These are phyloP conservation scores for Syngnathus scovelli DNA, from an alignment of 2,113 vertebrate genomes.

Conservation along the genomic window DNA sequence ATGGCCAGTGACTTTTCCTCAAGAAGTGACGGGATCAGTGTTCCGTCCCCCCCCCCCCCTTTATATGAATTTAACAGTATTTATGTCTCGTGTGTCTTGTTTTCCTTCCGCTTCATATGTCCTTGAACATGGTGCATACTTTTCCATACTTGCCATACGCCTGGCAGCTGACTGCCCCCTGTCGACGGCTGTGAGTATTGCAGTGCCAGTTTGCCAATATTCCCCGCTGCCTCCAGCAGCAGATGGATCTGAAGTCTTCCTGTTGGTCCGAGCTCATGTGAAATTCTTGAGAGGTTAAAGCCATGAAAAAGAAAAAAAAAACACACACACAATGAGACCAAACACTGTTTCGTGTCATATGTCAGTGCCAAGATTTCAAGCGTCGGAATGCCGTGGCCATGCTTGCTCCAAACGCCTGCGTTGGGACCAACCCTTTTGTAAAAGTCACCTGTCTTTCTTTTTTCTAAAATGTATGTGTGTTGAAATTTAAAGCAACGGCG, in stretches of 20 bases:
- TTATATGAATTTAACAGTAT: conserved; percentile 20
- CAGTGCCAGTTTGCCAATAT: conserved; percentile 6
- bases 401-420: conserved; percentile 52
- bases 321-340: conserved; percentile 57
- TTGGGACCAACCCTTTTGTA: conserved; percentile 55
- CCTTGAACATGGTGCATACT: conserved; percentile 21
- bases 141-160: conserved; percentile 25
- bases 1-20: conserved; percentile 26
- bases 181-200: conserved; percentile 29
- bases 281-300: conserved; percentile 41
- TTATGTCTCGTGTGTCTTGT: conserved; percentile 18
- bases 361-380: conserved; percentile 66
- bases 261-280: conserved; percentile 16
- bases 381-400: conserved; percentile 69
- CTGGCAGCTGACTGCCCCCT: conserved; percentile 60
- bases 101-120: neutral
- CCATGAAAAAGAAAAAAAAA: conserved; percentile 35
- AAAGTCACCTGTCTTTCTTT: conserved; percentile 32
- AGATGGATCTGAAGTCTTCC: conserved; percentile 51
- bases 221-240: conserved; percentile 42
- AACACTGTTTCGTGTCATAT: conserved; percentile 69
- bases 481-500: neutral
- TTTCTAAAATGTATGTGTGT: conserved; percentile 10
- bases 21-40: conserved; percentile 23
- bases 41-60: conserved; percentile 32